Evolutionary conservation across 2,113 vertebrate genomes (phyloP).

Genomic region (Platycercus adscitus): DNA sequence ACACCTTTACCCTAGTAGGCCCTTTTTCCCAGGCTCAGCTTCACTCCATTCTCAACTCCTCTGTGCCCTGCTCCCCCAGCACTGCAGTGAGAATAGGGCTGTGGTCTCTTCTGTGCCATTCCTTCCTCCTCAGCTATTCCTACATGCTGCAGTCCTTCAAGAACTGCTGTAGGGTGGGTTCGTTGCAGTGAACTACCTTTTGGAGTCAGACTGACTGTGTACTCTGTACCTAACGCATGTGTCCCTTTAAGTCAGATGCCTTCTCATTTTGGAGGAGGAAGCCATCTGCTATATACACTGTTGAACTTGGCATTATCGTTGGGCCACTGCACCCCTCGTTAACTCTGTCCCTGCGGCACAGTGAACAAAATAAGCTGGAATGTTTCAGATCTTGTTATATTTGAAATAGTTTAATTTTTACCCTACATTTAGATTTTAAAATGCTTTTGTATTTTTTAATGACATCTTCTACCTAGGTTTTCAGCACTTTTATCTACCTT

Average conservation of each 20-base stretch:
- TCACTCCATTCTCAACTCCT: neutral
- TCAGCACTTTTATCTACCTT: neutral
- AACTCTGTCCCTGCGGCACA: fast-evolving
- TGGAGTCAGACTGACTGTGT: neutral
- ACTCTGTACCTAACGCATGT: too few species aligned
- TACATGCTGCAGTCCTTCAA: fast-evolving
- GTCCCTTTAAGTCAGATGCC: neutral
- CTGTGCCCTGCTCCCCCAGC: fast-evolving
- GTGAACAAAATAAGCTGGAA: neutral
- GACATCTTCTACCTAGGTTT: neutral
- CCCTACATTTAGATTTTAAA: neutral
- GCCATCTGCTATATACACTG: neutral
- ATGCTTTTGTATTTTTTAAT: neutral
- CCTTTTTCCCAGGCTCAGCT: neutral
- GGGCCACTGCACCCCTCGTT: neutral
- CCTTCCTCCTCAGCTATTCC: neutral
- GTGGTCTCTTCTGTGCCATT: neutral
- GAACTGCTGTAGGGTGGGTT: fast-evolving
- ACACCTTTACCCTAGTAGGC: too few species aligned
- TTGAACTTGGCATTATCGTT: neutral
- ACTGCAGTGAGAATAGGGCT: neutral
- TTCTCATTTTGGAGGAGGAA: neutral
- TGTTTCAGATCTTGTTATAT: neutral
- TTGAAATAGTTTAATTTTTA: neutral
- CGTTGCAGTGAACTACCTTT: neutral